These are phyloP conservation scores for Perithous albicinctus DNA, from an alignment of 2,888 invertebrate species.

Conservation along the genomic window DNA sequence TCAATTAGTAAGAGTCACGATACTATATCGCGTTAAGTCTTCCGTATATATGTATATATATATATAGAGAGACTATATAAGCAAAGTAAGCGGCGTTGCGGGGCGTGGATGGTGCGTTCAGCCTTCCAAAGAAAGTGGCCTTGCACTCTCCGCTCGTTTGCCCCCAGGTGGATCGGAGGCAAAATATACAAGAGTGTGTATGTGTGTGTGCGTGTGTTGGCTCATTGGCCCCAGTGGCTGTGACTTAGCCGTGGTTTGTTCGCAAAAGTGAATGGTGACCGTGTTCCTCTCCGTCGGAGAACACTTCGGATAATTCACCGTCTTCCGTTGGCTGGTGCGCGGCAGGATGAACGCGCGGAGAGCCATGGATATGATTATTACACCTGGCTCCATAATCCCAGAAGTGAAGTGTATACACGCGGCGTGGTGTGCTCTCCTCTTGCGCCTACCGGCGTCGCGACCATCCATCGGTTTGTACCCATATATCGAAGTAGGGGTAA, in stretches of 20 bases:
- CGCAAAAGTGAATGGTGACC: slow-evolving; percentile 75
- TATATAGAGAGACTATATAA: slow-evolving; percentile 1
- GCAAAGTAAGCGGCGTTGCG: neutral
- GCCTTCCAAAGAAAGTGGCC: slow-evolving; percentile 71
- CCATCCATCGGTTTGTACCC: slow-evolving; percentile 48
- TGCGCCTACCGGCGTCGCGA: slow-evolving; percentile 13
- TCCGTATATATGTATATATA: too few relatives aligned
- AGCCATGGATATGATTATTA: slow-evolving; percentile 74
- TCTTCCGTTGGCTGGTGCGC: slow-evolving; percentile 41
- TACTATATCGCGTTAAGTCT: too few relatives aligned
- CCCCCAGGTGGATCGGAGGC: slow-evolving; percentile 62
- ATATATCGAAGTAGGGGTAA: slow-evolving; percentile 78
- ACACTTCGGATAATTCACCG: slow-evolving; percentile 28
- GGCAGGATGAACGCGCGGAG: slow-evolving; percentile 55
- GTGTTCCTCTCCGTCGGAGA: slow-evolving; percentile 51
- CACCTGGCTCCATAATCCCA: slow-evolving; percentile 67
- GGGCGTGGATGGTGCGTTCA: slow-evolving; percentile 59
- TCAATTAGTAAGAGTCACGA: neutral
- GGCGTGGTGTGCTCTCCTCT: slow-evolving; percentile 4
- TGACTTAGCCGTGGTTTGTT: slow-evolving; percentile 55
- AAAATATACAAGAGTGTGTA: too few relatives aligned
- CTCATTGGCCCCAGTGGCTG: slow-evolving; percentile 70
- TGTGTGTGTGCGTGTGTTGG: too few relatives aligned
- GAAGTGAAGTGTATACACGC: slow-evolving; percentile 51
- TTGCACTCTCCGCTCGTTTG: slow-evolving; percentile 61